phyloP scores from a whole-genome alignment of 2,797 vertebrate genomes.

The Sylvia borin region DNA sequence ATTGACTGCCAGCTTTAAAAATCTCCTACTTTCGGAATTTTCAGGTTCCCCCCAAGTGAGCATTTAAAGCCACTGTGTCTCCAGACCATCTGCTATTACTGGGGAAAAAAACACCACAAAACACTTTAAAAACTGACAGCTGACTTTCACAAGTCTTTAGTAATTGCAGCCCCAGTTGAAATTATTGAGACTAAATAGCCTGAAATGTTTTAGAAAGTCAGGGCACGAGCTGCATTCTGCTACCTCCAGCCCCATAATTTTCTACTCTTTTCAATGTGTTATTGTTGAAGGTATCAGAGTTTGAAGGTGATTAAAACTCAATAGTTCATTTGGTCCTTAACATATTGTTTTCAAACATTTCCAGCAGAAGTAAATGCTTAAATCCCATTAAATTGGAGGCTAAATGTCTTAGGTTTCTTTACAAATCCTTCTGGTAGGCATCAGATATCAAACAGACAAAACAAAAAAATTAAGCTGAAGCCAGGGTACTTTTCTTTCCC shows the following conservation, averaged over 20 bases:
- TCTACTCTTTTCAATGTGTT: not conserved
- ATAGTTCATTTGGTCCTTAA: not conserved
- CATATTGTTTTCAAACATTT: slow-evolving; percentile 48
- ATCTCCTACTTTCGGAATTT: slow-evolving; percentile 29
- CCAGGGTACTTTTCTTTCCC: slow-evolving; percentile 58
- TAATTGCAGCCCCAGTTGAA: slow-evolving; percentile 7
- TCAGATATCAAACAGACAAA: slow-evolving; percentile 65
- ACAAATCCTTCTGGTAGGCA: slow-evolving; percentile 63
- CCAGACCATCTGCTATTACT: slow-evolving; percentile 25
- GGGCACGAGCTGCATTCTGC: not conserved
- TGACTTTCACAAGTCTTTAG: slow-evolving; percentile 44
- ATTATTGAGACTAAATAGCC: slow-evolving; percentile 22
- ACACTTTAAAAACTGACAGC: slow-evolving; percentile 12
- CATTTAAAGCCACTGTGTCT: slow-evolving; percentile 10
- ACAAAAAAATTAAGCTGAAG: slow-evolving; percentile 53
- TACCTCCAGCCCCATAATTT: slow-evolving; percentile 27
- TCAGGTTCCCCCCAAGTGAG: slow-evolving; percentile 10
- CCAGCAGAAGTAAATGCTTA: slow-evolving; percentile 47
- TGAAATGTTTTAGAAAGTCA: slow-evolving; percentile 31
- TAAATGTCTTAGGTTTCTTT: slow-evolving; percentile 57
- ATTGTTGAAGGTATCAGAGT: slow-evolving; percentile 23
- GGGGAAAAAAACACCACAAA: not conserved
- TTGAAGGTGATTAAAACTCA: slow-evolving; percentile 53
- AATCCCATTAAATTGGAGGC: slow-evolving; percentile 50
- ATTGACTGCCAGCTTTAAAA: slow-evolving; percentile 10